Evolutionary conservation across 2,888 invertebrate genomes (phyloP), one percentile per base, ranked within the genome.

Genomic region (Oscheius sp.): DNA sequence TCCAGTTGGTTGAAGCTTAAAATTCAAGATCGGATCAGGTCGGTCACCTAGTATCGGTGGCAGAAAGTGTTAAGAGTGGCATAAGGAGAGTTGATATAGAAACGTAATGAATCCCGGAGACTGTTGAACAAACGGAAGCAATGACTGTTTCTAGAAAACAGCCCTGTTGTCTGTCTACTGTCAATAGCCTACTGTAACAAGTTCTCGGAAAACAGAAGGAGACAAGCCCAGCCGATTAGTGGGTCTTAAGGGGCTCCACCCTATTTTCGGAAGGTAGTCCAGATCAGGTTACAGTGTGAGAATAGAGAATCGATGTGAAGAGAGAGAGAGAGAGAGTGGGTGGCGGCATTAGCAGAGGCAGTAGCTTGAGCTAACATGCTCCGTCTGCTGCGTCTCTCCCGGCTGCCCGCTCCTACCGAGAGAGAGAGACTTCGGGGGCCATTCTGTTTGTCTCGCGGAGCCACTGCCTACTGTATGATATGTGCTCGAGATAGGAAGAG

Each of bases 341-440:
- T 63, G 63, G 63, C 63, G 48, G 70, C 70, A 70, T 33, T 53
- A 66, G 51, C 53, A 51, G 51, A 53, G 42, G 70, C 66, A 70
- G 70, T 70, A 70, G 70, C 70, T 70, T 47, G 58, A 70, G 70
- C 70, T 58, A 70, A 70, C 70, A 70, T 5, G 33, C 58, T 21
- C n/a, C 35, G 33, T 37, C 35, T 11, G 10, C 59, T 10, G 13
- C 11, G 11, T 59, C 37, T 59, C 55, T 55, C 55, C 29, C 21
- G 55, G 55, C 55, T 32, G 32, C 42, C 42, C 42, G 42, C 42
- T 42, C 42, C 42, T 42, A 42, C 42, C 42, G 42, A 42, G 4
- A 3, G 42, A 42, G 42, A 42, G 42, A 7, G 42, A 42, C 21
- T 21, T 21, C 21, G 21, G 21, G 21, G 21, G 21, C 47, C 50